A percentile compares a stretch with the other conserved stretches of the same genome.
phyloP scores from a whole-genome alignment of 2,113 vertebrate genomes.

The Propithecus coquereli region DNA sequence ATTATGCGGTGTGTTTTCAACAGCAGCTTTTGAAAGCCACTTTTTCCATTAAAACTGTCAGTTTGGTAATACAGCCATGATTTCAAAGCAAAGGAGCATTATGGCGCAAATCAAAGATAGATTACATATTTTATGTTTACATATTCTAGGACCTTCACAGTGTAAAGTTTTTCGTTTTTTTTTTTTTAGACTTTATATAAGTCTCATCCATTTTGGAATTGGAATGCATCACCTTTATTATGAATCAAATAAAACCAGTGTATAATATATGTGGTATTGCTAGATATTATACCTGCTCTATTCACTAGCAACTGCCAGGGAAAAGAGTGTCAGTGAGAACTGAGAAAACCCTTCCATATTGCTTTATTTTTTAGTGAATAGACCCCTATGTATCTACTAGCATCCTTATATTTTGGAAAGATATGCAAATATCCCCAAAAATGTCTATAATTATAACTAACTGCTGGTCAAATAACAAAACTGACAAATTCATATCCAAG shows the following conservation, averaged over 20 bases:
- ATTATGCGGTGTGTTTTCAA: slow-evolving; percentile 74
- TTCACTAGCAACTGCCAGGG: not conserved
- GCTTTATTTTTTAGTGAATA: slow-evolving; percentile 47
- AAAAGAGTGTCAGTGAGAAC: not conserved
- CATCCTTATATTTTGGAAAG: slow-evolving; percentile 3
- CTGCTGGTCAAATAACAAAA: slow-evolving; percentile 36
- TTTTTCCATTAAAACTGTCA: slow-evolving; percentile 76
- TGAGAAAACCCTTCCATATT: not conserved
- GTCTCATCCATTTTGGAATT: slow-evolving; percentile 70
- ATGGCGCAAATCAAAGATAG: slow-evolving; percentile 70
- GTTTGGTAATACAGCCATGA: slow-evolving; percentile 70
- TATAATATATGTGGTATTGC: slow-evolving; percentile 55
- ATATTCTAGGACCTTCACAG: slow-evolving; percentile 59
- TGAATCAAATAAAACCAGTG: slow-evolving; percentile 66
- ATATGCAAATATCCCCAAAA: not conserved
- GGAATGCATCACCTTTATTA: slow-evolving; percentile 73
- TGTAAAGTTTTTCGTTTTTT: slow-evolving; percentile 36
- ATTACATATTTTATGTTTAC: slow-evolving; percentile 74
- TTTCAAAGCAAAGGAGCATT: slow-evolving; percentile 78
- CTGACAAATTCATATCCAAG: slow-evolving; percentile 21
- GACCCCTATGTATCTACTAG: not conserved
- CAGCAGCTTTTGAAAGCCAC: slow-evolving; percentile 75
- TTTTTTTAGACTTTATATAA: slow-evolving; percentile 59
- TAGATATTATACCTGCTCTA: slow-evolving; percentile 9
- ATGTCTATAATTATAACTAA: slow-evolving; percentile 16